phyloP scores from a whole-genome alignment of 2,797 vertebrate genomes.

The Myiotriccus ornatus region DNA sequence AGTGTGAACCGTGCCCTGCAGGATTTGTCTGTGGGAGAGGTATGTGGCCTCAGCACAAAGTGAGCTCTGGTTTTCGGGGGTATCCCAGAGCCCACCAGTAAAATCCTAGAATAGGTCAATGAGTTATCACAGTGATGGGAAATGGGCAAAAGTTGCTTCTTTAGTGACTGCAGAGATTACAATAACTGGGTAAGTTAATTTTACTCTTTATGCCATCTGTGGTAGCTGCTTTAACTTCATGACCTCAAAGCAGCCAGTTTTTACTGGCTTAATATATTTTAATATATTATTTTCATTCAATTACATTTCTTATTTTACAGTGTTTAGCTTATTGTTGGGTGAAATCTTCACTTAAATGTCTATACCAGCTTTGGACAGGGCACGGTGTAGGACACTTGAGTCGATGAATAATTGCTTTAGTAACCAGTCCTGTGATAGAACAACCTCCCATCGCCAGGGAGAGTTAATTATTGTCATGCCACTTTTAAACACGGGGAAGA shows the following conservation, averaged over 20 bases:
- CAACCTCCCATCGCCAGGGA: not conserved
- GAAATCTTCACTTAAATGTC: not conserved
- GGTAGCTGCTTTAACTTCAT: not conserved
- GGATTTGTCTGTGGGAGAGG: slow-evolving; percentile 84
- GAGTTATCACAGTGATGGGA: accelerated
- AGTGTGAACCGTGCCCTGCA: slow-evolving; percentile 84
- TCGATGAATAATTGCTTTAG: not conserved
- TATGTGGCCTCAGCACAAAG: not conserved
- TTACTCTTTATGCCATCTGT: not conserved
- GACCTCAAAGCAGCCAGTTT: not conserved
- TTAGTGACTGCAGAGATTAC: not conserved
- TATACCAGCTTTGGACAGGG: not conserved
- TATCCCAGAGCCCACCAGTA: not conserved
- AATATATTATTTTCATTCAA: not conserved
- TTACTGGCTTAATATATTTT: not conserved
- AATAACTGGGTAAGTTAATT: not conserved
- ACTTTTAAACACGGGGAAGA: not conserved
- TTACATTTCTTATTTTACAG: not conserved
- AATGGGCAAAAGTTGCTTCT: not conserved
- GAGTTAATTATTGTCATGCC: not conserved
- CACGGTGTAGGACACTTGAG: accelerated
- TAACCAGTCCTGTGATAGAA: not conserved
- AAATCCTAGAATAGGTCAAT: not conserved
- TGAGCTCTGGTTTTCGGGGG: not conserved
- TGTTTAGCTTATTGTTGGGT: not conserved